Evolutionary conservation across 1,140 invertebrate species (phyloP).

Genomic region (Caerostris darwini): DNA sequence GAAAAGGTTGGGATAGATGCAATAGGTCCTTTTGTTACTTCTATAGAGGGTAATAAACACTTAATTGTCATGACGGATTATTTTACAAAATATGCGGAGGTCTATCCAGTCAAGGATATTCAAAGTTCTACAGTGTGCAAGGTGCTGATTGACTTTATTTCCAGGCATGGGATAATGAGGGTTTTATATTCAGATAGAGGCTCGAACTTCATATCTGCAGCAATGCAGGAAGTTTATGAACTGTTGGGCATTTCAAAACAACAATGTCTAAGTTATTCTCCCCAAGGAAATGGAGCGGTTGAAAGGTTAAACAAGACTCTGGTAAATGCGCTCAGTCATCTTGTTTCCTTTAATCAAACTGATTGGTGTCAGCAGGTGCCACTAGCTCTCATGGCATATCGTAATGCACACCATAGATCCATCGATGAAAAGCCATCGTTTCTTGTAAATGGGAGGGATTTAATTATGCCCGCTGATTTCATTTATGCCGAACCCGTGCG

Average conservation of each 20-base stretch:
- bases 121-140: slow-evolving; percentile 12
- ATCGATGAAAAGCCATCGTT: too few species aligned
- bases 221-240: slow-evolving; percentile 8
- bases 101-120: slow-evolving; percentile 3
- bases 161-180: neutral
- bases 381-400: too few species aligned
- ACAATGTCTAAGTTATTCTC: neutral
- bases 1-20: slow-evolving; percentile 5
- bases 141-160: slow-evolving; percentile 19
- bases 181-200: slow-evolving; percentile 16
- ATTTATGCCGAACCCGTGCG: too few species aligned
- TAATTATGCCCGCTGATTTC: too few species aligned
- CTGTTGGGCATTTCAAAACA: slow-evolving; percentile 13
- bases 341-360: too few species aligned
- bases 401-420: too few species aligned
- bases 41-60: slow-evolving; percentile 13
- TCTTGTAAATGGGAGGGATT: too few species aligned
- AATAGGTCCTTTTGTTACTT: neutral
- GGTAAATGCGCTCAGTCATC: too few species aligned
- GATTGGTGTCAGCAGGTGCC: too few species aligned
- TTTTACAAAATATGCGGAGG: slow-evolving; percentile 20
- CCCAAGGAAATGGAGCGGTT: too few species aligned
- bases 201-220: neutral
- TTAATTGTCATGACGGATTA: slow-evolving; percentile 7
- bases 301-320: too few species aligned